phyloP scores from a whole-genome alignment of 2,888 invertebrate genomes.

The Seladonia tumulorum region DNA sequence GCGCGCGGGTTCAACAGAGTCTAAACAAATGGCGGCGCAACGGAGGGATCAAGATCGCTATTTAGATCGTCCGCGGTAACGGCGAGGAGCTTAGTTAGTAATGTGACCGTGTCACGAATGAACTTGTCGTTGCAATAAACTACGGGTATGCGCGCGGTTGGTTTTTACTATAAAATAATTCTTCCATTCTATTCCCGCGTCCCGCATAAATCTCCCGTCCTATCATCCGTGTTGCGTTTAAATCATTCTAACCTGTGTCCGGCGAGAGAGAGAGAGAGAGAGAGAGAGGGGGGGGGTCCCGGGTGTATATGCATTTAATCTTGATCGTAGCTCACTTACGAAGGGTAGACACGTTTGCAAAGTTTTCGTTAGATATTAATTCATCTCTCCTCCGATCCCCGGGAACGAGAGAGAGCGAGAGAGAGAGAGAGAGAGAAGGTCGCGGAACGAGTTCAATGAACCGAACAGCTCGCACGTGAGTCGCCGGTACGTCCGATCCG shows the following conservation, averaged over 20 bases:
- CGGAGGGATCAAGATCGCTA: slow-evolving; percentile 26
- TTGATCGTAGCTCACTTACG: slow-evolving; percentile 48
- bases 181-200: slow-evolving; percentile 5
- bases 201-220: slow-evolving; percentile 16
- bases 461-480: slow-evolving; percentile 15
- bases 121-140: slow-evolving; percentile 27
- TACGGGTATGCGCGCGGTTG: neutral
- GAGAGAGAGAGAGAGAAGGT: slow-evolving; percentile 44
- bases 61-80: slow-evolving; percentile 13
- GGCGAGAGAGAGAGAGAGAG: too few species aligned
- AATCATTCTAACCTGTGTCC: slow-evolving; percentile 42
- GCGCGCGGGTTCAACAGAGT: slow-evolving; percentile 60
- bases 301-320: slow-evolving; percentile 37
- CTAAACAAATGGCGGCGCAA: slow-evolving; percentile 19
- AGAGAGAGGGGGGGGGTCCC: too few species aligned
- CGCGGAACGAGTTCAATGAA: slow-evolving; percentile 52
- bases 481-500: slow-evolving; percentile 2
- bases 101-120: neutral
- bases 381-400: slow-evolving; percentile 39
- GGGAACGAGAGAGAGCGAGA: neutral
- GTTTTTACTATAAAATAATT: slow-evolving; percentile 25
- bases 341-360: slow-evolving; percentile 41
- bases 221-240: slow-evolving; percentile 26
- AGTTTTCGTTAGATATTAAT: slow-evolving; percentile 56
- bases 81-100: slow-evolving; percentile 27